Percentiles rank a stretch among this genome's conserved stretches.
Evolutionary conservation across 2,797 vertebrate genomes (phyloP).

Genomic region (Pipistrellus pygmaeus): DNA sequence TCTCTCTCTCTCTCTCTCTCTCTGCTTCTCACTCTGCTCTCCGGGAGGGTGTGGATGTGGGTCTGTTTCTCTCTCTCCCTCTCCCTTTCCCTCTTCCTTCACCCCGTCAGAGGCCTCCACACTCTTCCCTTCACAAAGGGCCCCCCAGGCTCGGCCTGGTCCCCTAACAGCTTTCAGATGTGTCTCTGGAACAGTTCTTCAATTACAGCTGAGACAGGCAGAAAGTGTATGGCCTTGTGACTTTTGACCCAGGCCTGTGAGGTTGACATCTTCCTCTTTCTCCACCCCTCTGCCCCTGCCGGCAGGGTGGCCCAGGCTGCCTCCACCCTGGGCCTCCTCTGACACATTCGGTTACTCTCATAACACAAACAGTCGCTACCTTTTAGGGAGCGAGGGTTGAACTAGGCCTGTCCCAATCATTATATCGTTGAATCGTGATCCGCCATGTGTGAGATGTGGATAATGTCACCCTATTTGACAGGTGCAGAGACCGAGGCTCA

Average conservation of each 20-base stretch:
- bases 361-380: background rate
- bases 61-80: background rate
- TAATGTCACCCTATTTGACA: background rate
- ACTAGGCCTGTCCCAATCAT: background rate
- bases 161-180: slow-evolving; percentile 83
- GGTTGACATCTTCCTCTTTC: slow-evolving; percentile 63
- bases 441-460: background rate
- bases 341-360: background rate
- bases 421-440: background rate
- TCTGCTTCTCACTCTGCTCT: background rate
- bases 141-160: slow-evolving; percentile 12
- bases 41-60: rapidly evolving
- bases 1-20: background rate
- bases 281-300: background rate
- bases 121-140: slow-evolving; percentile 3
- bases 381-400: background rate
- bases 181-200: slow-evolving; percentile 75
- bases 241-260: slow-evolving; percentile 70
- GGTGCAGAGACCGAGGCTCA: background rate
- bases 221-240: slow-evolving; percentile 71
- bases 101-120: background rate
- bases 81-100: background rate
- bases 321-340: background rate
- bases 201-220: slow-evolving; percentile 75
- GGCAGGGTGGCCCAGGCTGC: slow-evolving; percentile 38